A percentile compares a stretch with the other conserved stretches of the same genome.
Conservation (phyloP, 1,140 invertebrate species). For the Drosophila seguyi region DNA sequence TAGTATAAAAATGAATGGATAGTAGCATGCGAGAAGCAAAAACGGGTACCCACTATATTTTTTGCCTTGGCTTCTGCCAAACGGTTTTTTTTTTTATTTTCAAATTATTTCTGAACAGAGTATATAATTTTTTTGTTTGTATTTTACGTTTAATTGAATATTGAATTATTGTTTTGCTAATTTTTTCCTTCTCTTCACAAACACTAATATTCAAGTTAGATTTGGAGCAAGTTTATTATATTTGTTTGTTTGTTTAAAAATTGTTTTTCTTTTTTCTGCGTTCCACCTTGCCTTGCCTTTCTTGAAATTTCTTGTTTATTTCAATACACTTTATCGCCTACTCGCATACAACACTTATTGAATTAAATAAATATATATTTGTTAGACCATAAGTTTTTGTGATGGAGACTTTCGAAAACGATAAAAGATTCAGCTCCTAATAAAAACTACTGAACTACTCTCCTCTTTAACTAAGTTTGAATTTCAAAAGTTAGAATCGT, state of each 20-base stretch:
- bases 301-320: background rate
- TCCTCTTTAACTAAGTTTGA: background rate
- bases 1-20: conserved; percentile 3
- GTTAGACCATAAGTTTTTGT: background rate
- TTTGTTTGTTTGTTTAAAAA: background rate
- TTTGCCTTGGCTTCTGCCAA: background rate
- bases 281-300: background rate
- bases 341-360: background rate
- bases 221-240: background rate
- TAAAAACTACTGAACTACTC: background rate
- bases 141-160: conserved; percentile 7
- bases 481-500: background rate
- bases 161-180: background rate
- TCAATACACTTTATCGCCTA: background rate
- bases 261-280: background rate
- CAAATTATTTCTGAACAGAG: background rate
- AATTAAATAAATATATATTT: conserved; percentile 1
- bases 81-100: too few relatives aligned
- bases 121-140: conserved; percentile 8
- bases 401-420: background rate
- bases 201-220: background rate
- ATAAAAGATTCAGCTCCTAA: background rate
- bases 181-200: background rate
- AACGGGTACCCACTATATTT: background rate
- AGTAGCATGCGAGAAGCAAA: background rate